Percentiles rank a stretch among this genome's conserved stretches.
Evolutionary conservation across 1,140 invertebrate species (phyloP).

Genomic region (Drosophila lacteicornis): DNA sequence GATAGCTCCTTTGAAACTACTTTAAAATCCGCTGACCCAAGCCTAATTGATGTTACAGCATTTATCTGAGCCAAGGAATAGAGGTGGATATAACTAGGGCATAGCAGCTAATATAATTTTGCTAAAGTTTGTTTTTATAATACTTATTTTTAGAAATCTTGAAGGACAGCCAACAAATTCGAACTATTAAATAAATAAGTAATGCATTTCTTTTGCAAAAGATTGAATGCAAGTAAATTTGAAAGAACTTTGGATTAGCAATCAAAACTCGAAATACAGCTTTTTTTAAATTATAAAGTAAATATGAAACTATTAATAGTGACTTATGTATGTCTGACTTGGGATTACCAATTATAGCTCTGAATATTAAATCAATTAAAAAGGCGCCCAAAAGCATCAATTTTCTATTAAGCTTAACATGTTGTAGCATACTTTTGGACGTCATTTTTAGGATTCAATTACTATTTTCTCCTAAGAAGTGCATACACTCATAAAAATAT

Average conservation of each 20-base stretch:
- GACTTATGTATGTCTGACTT: too few species aligned
- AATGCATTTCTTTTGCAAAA: too few species aligned
- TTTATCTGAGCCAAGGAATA: background rate
- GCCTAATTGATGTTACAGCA: slow-evolving; percentile 42
- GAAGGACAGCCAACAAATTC: too few species aligned
- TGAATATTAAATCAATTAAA: background rate
- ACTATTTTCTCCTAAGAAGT: too few species aligned
- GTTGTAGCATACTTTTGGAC: background rate
- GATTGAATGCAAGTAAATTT: too few species aligned
- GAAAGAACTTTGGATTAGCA: too few species aligned
- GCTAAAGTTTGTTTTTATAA: background rate
- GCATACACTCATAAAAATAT: too few species aligned
- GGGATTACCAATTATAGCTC: background rate
- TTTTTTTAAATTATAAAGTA: background rate
- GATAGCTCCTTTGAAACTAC: slow-evolving; percentile 35
- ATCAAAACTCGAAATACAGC: background rate
- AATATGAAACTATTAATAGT: background rate
- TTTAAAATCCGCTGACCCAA: slow-evolving; percentile 39
- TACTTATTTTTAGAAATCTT: too few species aligned
- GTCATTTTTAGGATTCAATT: background rate
- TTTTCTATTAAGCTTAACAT: background rate
- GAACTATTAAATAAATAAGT: too few species aligned
- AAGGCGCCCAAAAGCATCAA: background rate
- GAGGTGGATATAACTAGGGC: background rate
- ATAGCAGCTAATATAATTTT: background rate